Evolutionary conservation across 2,113 vertebrate species (phyloP), one percentile per base, ranked within the genome.

Genomic region (Stomatorhinus ivindoensis): DNA sequence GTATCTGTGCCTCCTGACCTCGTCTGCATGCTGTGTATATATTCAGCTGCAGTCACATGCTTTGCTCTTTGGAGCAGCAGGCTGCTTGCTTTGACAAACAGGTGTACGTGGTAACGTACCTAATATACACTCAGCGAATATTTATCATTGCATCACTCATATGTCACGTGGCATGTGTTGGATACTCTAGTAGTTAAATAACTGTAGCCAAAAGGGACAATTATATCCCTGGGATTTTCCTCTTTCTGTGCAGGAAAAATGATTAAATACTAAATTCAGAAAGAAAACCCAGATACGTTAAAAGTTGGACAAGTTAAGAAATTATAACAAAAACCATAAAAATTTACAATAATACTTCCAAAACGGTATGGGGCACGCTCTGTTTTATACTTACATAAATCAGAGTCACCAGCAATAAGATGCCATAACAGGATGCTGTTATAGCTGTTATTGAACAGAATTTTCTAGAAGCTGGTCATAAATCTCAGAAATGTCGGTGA

Each of bases 371-470:
- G 35, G 35, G 73, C 73, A 80, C 73, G 35, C 42, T 35, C 35
- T 15, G 0, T 42, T 80, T 80, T 39, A 80, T 80, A 42, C 73
- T 80, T 35, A 80, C 73, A 80, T 80, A 80, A 80, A 80, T 80
- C 73, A 80, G 65, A 35, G 31, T 76, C 73, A 3, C 73, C 35
- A 80, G 35, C 73, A 80, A 19, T 80, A 42, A 42, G 35, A 80
- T 42, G 73, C 73, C 35, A 42, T 35, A 39, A 17, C 73, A 80
- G 73, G 73, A 80, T 80, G 73, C 73, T 80, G 73, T 80, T 80
- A 80, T 80, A 80, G 73, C 19, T 80, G 73, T 80, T 80, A 80
- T 80, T 80, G 73, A 80, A 11, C 17, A 80, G 73, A 80, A 80
- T 42, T 35, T 80, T 80, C 73, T 80, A 80, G 73, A 80, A 80